Evolutionary conservation across 2,797 vertebrate genomes (phyloP), one percentile per base, ranked within the genome.

Genomic region (Brotula barbata): DNA sequence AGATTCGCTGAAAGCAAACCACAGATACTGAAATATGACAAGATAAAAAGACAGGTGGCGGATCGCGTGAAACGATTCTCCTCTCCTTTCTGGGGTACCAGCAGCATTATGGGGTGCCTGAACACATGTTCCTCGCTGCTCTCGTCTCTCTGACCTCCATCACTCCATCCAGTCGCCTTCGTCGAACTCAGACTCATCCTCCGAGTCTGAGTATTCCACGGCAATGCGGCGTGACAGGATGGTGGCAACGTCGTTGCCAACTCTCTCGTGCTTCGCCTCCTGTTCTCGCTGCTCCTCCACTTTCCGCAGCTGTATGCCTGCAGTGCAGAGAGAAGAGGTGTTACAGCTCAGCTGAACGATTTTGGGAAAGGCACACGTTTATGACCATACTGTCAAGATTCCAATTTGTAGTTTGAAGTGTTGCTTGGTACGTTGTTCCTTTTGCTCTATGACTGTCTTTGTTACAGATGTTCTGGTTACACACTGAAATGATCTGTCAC

Each of bases 151-250:
- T 22, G 25, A 25, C 43, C 3, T 0, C 8, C 17, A 6, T 91
- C 84, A 98, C 85, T 98, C 97, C 90, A 97, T 89, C 97, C 97
- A 99, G 89, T 99, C 96, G 41, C 96, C 95, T 88, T 98, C 97
- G 62, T 99, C 97, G 17, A 99, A 98, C 80, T 98, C 97, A 0
- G 96, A 98, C 75, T 99, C 97, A 31, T 99, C 96, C 84, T 99
- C 97, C 0, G 96, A 98, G 84, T 99, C 97, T 0, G 96, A 98
- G 77, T 98, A 98, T 54, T 98, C 96, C 78, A 99, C 97, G 2
- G 96, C 96, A 51, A 98, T 98, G 73, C 96, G 95, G 15, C 96
- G 94, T 0, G 97, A 98, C 52, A 99, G 89, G 83, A 99, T 99
- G 39, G 96, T 98, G 84, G 96, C 96, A 28, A 99, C 96, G 0